Base-by-base conservation (phyloP, 1,140 invertebrate genomes). In the Aphelinus certus region DNA sequence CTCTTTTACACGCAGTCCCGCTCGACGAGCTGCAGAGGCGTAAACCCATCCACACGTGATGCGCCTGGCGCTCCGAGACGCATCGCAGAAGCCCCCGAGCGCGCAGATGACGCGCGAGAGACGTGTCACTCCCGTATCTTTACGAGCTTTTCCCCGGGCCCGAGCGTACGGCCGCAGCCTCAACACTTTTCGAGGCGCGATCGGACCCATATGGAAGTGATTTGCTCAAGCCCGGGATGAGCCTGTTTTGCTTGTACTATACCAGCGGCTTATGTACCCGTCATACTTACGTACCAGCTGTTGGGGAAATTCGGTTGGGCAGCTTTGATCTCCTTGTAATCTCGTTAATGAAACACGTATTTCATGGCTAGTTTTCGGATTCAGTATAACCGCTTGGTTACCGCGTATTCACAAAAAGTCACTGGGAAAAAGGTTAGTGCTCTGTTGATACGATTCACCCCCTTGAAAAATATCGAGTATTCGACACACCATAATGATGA, bases 41-140 rank as follows among this genome's bases (percentile, higher is more conserved):
- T 26, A 26, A 26, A 62, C 58, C 26, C 6, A 46, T 55, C 7
- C 4, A 45, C 45, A n/a, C 55, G 7, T 1, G 60, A 61, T 45
- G 46, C 67, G 47, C 58, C 1, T n/a, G 58, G 7, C 26, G 63
- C 9, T 4, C 45, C 9, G 55, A 48, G 48, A 62, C 42, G 61
- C 49, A 63, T 61, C 56, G 4, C 69, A 72, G 71, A 57, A 64
- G 10, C 47, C 26, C 48, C 1, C 45, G 7, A 58, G 3, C 6
- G n/a, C 66, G 26, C 51, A 72, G 61, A 72, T 72, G 62, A 71
- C 61, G 51, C n/a, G 43, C 45, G 42, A 7, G 7, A 7, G n/a
- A 70, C 57, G 10, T 53, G 57, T 62, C 9, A 62, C 26, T 26
- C 9, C 26, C 48, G 3, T 48, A 2, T 64, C 45, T 64, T 64